These are phyloP conservation scores for Tragelaphus scriptus DNA, from an alignment of 2,113 vertebrate species.

Conservation along the genomic window DNA sequence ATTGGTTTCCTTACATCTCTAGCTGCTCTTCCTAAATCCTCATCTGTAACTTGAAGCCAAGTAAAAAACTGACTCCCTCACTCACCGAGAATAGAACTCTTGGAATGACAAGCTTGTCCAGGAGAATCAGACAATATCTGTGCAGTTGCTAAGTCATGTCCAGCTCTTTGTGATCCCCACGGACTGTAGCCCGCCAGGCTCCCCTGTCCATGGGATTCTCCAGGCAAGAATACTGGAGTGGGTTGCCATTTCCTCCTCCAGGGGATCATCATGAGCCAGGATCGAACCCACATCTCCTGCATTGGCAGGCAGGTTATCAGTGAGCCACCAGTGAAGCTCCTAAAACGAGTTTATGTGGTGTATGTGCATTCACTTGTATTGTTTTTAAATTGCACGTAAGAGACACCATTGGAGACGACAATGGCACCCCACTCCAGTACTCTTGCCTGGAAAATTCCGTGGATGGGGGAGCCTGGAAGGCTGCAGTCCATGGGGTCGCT, in stretches of 20 bases:
- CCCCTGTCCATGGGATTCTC: neutral
- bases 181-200: neutral
- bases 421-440: no score
- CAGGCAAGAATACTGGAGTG: neutral
- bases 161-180: neutral
- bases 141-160: neutral
- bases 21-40: neutral
- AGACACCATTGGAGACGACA: neutral
- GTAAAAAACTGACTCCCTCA: neutral
- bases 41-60: neutral
- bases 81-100: neutral
- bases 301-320: neutral
- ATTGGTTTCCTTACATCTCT: neutral
- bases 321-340: neutral
- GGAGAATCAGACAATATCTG: neutral
- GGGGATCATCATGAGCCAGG: neutral
- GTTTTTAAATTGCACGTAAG: neutral
- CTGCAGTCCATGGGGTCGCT: no score
- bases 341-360: neutral
- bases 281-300: neutral
- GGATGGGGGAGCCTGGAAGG: no score
- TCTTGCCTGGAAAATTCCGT: no score
- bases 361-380: neutral
- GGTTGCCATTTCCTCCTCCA: neutral
- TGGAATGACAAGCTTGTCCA: neutral